phyloP scores from a whole-genome alignment of 2,113 vertebrate genomes.

The Podarcis cretensis region DNA sequence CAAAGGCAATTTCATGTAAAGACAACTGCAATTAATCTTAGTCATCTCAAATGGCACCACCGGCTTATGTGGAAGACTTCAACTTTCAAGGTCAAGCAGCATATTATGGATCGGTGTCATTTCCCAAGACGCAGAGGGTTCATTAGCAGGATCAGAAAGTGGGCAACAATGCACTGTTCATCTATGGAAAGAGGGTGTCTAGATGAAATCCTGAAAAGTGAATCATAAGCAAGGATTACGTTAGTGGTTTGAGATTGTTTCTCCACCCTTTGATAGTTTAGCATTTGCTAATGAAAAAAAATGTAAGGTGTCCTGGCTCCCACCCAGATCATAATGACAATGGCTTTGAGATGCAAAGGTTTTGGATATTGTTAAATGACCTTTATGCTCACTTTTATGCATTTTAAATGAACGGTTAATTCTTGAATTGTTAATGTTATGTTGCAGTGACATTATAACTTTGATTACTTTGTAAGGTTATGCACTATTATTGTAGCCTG shows the following conservation, averaged over 20 bases:
- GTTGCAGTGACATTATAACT: no score
- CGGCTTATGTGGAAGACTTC: neutral
- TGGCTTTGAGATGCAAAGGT: no score
- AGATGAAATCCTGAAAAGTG: neutral
- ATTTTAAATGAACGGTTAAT: no score
- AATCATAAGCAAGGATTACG: neutral
- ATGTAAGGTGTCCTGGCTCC: no score
- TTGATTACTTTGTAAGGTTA: no score
- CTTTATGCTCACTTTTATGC: no score
- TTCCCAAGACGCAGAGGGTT: neutral
- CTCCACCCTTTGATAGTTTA: neutral
- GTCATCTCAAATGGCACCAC: neutral
- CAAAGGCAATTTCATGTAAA: neutral
- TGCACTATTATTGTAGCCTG: no score
- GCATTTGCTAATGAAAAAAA: no score
- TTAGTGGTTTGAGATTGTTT: no score
- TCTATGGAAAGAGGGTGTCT: slow-evolving; percentile 12
- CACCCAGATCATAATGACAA: no score
- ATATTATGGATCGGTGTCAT: neutral
- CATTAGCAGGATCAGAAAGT: neutral
- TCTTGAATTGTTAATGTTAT: no score
- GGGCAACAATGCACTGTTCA: neutral
- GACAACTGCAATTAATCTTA: neutral
- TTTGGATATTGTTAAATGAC: no score
- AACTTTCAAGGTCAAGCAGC: neutral